Base-by-base conservation (phyloP, 2,113 vertebrate genomes). In the Oncorhynchus mykiss region DNA sequence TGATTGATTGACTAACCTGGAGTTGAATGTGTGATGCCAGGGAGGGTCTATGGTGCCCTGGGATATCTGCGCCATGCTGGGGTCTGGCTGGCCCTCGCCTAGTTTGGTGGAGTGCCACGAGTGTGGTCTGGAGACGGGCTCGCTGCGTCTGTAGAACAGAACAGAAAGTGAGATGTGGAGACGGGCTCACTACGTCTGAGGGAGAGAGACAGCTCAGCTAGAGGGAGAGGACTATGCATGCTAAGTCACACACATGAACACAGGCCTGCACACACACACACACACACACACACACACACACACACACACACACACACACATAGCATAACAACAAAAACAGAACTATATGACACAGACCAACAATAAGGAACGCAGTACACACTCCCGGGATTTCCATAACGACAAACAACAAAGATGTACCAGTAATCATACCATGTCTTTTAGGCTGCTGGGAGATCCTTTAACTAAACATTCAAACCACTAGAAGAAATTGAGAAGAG, bases 81-180 rank as follows among this genome's bases (percentile, higher is more conserved):
- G 86, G 85, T 95, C 89, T 3, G 86, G 91, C 4, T 89, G 95
- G 88, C 87, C 86, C 71, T 96, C 96, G 0, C 27, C 82, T 11
- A 94, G 83, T 86, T 95, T 98, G 45, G 92, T 94, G 1, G 95
- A 96, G 87, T 99, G 97, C 97, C 97, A 99, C 20, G 97, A 98
- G 86, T 97, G 96, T 77, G 96, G 96, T 62, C 95, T 95, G 80
- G 94, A 90, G 0, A 88, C 86, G 4, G 91, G 85, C 75, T 97
- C 96, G 72, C 92, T 92, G 84, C 91, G 92, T 90, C 97, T 99
- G 86, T 22, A 3, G 59, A 22, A 57, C 20, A 62, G n/a, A n/a
- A 57, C n/a, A 22, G 59, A n/a, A 20, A 20, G n/a, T n/a, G n/a
- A 22, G n/a, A n/a, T 62, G 94, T 95, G 80, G 94, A 90, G 0